Conservation (phyloP, 2,113 vertebrate genomes). For the Neodon shergylaensis region DNA sequence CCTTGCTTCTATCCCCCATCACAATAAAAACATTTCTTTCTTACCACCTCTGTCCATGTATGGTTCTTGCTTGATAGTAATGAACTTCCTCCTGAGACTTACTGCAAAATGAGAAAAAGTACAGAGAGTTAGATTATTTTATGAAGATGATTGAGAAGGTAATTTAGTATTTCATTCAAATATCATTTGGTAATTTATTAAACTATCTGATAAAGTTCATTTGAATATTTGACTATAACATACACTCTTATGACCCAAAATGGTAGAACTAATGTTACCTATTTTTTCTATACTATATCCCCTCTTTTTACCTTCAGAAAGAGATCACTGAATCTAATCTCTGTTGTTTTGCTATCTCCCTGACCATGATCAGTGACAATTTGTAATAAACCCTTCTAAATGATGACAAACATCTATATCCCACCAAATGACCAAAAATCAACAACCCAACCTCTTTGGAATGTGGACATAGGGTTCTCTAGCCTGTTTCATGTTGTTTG, state of each 20-base stretch:
- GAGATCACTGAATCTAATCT: no score
- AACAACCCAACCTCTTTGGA: no score
- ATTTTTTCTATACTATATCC: not conserved
- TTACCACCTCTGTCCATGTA: not conserved
- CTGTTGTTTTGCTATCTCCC: no score
- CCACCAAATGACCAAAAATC: no score
- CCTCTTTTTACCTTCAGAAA: no score
- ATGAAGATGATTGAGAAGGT: not conserved
- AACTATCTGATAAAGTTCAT: not conserved
- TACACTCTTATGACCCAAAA: not conserved
- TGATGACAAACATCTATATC: no score
- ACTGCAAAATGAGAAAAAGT: not conserved
- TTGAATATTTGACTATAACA: not conserved
- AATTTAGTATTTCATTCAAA: not conserved
- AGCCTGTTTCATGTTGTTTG: no score
- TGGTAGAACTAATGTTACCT: not conserved
- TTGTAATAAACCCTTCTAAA: no score
- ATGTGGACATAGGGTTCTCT: no score
- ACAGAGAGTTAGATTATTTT: not conserved
- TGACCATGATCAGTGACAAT: no score
- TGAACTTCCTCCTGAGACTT: not conserved
- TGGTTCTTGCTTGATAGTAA: not conserved
- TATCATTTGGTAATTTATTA: not conserved
- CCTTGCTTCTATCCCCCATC: not conserved
- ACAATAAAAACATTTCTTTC: constrained; percentile 50